A percentile compares a stretch with the other conserved stretches of the same genome.
Conservation (phyloP, 2,113 vertebrate genomes). For the Chamaea fasciata region DNA sequence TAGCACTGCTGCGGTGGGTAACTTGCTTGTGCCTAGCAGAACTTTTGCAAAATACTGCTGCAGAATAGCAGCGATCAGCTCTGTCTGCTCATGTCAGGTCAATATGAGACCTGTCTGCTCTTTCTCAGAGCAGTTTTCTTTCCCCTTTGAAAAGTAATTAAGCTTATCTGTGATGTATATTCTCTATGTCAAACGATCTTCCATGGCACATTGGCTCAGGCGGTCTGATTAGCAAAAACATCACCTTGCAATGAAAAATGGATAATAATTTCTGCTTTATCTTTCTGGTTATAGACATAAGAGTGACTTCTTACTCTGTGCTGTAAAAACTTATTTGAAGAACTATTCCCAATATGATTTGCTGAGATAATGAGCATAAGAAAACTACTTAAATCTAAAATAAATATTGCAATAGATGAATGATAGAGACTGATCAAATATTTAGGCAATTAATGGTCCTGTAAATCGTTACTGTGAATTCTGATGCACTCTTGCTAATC, state of each 20-base stretch:
- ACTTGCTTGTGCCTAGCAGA: background rate
- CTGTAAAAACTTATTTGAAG: constrained; percentile 8
- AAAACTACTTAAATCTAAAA: constrained; percentile 28
- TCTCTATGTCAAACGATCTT: background rate
- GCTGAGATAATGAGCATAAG: constrained; percentile 1
- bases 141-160: constrained; percentile 15
- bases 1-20: background rate
- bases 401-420: constrained; percentile 47
- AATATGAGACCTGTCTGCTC: background rate
- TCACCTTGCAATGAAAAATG: background rate
- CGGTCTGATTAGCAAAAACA: background rate
- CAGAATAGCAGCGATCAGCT: background rate
- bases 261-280: constrained; percentile 2
- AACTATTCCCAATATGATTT: background rate
- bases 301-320: background rate
- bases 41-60: background rate
- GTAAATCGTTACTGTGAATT: constrained; percentile 32
- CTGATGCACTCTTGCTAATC: constrained; percentile 9
- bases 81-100: background rate
- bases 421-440: constrained; percentile 34
- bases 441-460: constrained; percentile 42
- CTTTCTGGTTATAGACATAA: background rate
- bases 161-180: background rate
- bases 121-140: background rate
- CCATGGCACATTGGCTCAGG: background rate